Evolutionary conservation across 2,113 vertebrate genomes (phyloP).

Genomic region (Emydura subglobosa): DNA sequence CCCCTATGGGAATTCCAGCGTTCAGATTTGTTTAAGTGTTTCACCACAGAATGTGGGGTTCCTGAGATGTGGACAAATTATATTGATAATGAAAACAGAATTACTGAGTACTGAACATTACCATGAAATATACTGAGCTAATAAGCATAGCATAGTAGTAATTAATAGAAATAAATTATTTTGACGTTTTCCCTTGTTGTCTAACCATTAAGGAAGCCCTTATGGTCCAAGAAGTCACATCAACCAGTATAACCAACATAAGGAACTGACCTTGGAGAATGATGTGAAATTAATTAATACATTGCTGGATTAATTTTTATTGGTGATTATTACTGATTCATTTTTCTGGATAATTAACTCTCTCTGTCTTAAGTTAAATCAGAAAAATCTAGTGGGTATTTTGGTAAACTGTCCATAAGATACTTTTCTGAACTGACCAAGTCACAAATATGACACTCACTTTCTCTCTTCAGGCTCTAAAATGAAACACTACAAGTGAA

Average conservation of each 20-base stretch:
- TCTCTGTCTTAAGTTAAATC: not conserved
- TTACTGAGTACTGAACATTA: not conserved
- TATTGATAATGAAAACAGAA: not conserved
- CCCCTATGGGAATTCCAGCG: not conserved
- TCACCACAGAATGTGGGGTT: not conserved
- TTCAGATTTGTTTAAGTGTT: not conserved
- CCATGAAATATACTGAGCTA: not conserved
- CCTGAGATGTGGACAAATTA: not conserved
- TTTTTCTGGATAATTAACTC: not conserved
- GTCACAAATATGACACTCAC: not conserved
- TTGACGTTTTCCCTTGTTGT: not conserved
- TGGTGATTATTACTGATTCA: not conserved
- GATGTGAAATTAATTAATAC: not conserved
- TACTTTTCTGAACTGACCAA: not conserved
- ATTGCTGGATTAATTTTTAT: not conserved
- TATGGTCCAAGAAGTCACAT: not conserved
- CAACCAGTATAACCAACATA: slow-evolving; percentile 5
- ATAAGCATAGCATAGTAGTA: not conserved
- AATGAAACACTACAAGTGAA: not conserved
- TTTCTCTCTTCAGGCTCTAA: not conserved
- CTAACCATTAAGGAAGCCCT: not conserved
- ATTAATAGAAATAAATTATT: not conserved
- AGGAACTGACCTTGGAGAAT: not conserved
- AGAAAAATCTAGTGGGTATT: not conserved
- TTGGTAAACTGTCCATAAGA: fast-evolving